A percentile compares a stretch with the other conserved stretches of the same genome.
Evolutionary conservation across 2,888 invertebrate species (phyloP).

Genomic region (Xanthorhoe designata): DNA sequence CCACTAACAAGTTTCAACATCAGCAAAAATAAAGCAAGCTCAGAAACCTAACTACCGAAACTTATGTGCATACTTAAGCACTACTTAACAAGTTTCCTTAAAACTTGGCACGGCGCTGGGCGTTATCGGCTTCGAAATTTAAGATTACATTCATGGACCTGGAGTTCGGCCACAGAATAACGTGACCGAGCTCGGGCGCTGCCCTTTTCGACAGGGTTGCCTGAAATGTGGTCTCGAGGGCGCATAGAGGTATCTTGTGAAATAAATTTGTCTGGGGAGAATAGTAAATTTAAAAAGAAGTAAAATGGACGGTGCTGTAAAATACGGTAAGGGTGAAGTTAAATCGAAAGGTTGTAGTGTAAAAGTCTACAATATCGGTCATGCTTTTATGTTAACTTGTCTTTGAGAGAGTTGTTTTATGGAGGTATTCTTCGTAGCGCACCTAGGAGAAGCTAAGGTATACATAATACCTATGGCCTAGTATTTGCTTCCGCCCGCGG

Average conservation of each 20-base stretch:
- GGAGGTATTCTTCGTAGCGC: too few species aligned
- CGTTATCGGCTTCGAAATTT: conserved; percentile 33
- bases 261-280: conserved; percentile 9
- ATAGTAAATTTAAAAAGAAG: conserved; percentile 6
- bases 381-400: not conserved
- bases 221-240: conserved; percentile 15
- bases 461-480: too few species aligned
- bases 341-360: too few species aligned
- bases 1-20: conserved; percentile 9
- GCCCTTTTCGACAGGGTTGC: conserved; percentile 15
- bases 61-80: conserved; percentile 15
- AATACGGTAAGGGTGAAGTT: too few species aligned
- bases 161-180: conserved; percentile 26
- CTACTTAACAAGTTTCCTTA: conserved; percentile 38
- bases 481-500: too few species aligned
- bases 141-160: conserved; percentile 27
- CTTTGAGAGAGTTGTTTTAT: too few species aligned
- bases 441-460: too few species aligned
- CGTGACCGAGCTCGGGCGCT: conserved; percentile 15
- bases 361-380: too few species aligned
- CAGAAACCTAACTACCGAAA: conserved; percentile 29
- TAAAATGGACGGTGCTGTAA: conserved; percentile 1
- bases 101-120: conserved; percentile 32
- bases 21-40: conserved; percentile 9
- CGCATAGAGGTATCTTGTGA: conserved; percentile 24